Evolutionary conservation across 2,797 vertebrate species (phyloP), one percentile per base, ranked within the genome.

Genomic region (Muraenolepis orangiensis): DNA sequence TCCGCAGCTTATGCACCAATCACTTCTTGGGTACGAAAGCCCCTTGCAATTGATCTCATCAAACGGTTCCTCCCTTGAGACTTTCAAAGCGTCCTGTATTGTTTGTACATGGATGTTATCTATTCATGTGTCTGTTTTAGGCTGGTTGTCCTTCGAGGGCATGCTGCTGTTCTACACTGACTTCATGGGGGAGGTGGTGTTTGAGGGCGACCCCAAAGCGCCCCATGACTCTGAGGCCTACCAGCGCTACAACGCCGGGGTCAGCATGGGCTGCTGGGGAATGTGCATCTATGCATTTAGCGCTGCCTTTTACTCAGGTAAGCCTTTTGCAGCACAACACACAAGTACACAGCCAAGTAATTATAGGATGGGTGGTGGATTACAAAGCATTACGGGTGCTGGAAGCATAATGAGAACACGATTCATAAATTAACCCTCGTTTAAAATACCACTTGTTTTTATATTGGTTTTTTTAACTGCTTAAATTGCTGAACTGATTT

Each of bases 141-240:
- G 98, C 26, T 99, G 98, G 98, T 91, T 99, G 72, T 98, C 98
- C 0, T 99, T 99, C 57, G 98, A 99, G 89, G 97, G 97, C 3
- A 96, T 98, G 97, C 90, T 99, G 85, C 96, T 99, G 20, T 99
- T 99, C 90, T 99, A 99, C 87, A 99, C 98, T 0, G 98, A 99
- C 92, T 99, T 99, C 91, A 98, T 99, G 97, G 98, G 98, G n/a
- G 97, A 99, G 90, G 97, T 97, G 72, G 96, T 99, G 82, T 99
- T 96, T 71, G 93, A 96, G 82, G 98, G 98, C 13, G 94, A 99
- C 89, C 96, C 98, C 0, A 97, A 96, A 87, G 98, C 97, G 0
- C 95, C 96, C 29, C 96, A 95, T 31, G 90, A 95, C 75, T 98
- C 97, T 0, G 96, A 97, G 76, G 97, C 94, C 32, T 95, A 94